phyloP scores from a whole-genome alignment of 2,888 invertebrate genomes.

The Andrena camellia region DNA sequence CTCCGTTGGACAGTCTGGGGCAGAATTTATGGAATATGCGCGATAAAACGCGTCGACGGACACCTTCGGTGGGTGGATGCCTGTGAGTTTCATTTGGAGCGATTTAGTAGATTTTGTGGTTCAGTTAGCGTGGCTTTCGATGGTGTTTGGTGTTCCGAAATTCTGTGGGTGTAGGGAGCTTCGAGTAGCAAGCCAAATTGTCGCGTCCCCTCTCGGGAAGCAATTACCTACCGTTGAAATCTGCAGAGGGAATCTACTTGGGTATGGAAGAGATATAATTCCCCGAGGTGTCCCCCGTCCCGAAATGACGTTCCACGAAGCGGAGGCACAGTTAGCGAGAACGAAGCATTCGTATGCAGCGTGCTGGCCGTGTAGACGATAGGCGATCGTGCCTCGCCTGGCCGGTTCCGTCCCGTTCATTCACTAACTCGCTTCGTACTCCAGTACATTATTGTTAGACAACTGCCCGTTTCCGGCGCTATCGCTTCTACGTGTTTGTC shows the following conservation, averaged over 20 bases:
- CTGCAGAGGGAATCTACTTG: not conserved
- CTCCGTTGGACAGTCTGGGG: not conserved
- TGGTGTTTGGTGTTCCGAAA: too few relatives aligned
- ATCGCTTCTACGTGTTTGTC: constrained; percentile 82
- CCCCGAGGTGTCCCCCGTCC: constrained; percentile 45
- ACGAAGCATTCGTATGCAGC: constrained; percentile 77
- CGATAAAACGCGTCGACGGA: too few relatives aligned
- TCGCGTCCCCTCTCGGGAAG: not conserved
- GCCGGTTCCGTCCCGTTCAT: constrained; percentile 74
- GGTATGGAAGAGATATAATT: not conserved
- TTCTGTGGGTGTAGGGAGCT: too few relatives aligned
- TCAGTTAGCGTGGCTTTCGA: too few relatives aligned
- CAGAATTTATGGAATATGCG: constrained; percentile 6
- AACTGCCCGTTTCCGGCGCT: constrained; percentile 83
- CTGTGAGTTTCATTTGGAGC: not conserved
- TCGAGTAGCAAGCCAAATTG: too few relatives aligned
- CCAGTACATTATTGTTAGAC: constrained; percentile 83
- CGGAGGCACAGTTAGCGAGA: constrained; percentile 56
- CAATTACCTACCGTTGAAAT: not conserved
- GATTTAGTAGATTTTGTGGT: too few relatives aligned
- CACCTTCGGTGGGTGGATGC: not conserved
- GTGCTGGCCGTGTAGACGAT: constrained; percentile 72
- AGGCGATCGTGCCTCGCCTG: constrained; percentile 67
- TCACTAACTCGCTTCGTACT: constrained; percentile 80
- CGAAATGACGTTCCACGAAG: constrained; percentile 61